phyloP scores from a whole-genome alignment of 1,140 invertebrate genomes.

The Luehdorfia chinensis region DNA sequence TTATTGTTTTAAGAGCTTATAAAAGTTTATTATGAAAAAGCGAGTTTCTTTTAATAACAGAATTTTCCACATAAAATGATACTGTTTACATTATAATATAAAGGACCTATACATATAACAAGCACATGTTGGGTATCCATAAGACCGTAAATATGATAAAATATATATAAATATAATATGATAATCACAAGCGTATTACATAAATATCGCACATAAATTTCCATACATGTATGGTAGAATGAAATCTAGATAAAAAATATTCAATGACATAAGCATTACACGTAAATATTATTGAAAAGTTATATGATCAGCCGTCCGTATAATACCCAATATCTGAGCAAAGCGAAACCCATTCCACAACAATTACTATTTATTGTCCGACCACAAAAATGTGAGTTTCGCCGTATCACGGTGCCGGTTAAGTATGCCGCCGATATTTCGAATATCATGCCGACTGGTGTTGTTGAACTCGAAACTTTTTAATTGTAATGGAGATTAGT shows the following conservation, averaged over 20 bases:
- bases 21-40: constrained; percentile 6
- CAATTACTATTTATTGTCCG: constrained; percentile 34
- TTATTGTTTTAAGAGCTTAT: constrained; percentile 13
- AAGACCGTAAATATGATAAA: too few relatives aligned
- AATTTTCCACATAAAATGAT: too few relatives aligned
- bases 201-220: too few relatives aligned
- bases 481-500: constrained; percentile 72
- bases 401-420: constrained; percentile 36
- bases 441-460: constrained; percentile 29
- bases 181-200: too few relatives aligned
- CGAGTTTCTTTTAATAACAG: not conserved
- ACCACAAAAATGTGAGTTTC: constrained; percentile 29
- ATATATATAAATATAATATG: too few relatives aligned
- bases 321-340: constrained; percentile 32
- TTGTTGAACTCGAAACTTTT: constrained; percentile 47
- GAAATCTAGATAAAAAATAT: too few relatives aligned
- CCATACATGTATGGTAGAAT: too few relatives aligned
- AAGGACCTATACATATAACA: too few relatives aligned
- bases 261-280: constrained; percentile 12
- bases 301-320: constrained; percentile 27
- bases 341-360: constrained; percentile 28
- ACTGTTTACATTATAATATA: too few relatives aligned
- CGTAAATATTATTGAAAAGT: constrained; percentile 32
- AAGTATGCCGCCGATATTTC: constrained; percentile 27
- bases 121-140: too few relatives aligned